Percentiles rank a stretch among this genome's conserved stretches.
These are phyloP conservation scores for Helobdella robusta DNA, from an alignment of 2,888 invertebrate genomes.

Conservation along the genomic window DNA sequence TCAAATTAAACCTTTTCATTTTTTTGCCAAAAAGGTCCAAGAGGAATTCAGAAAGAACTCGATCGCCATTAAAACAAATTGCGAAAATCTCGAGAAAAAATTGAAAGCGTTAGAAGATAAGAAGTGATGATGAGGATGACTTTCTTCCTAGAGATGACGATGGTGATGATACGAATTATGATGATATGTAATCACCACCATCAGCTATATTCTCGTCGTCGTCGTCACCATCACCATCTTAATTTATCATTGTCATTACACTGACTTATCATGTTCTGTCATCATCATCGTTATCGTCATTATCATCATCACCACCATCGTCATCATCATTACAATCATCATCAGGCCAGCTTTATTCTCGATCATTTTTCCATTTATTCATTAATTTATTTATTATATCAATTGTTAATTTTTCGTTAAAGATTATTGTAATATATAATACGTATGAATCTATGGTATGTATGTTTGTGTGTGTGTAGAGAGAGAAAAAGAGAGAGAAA, in stretches of 20 bases:
- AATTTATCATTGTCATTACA: too few species aligned
- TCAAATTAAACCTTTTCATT: too few species aligned
- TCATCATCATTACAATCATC: not conserved
- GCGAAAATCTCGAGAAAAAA: constrained; percentile 8
- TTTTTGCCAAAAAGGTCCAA: too few species aligned
- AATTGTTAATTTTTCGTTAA: not conserved
- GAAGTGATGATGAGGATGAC: too few species aligned
- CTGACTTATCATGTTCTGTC: too few species aligned
- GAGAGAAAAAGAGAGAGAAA: not conserved
- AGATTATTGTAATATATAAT: not conserved
- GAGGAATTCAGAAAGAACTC: constrained; percentile 20
- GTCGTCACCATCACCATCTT: too few species aligned
- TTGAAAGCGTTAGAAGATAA: not conserved
- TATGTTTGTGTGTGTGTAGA: constrained; percentile 10
- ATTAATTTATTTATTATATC: not conserved
- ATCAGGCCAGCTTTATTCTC: not conserved
- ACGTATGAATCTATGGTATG: constrained; percentile 2
- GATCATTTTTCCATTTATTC: not conserved
- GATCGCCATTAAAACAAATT: constrained; percentile 17
- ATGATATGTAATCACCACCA: too few species aligned
- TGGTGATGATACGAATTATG: too few species aligned
- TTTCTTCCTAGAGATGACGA: too few species aligned
- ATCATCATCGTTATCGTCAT: not conserved
- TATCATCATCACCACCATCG: not conserved
- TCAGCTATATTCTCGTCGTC: too few species aligned